Evolutionary conservation across 2,888 invertebrate species (phyloP).

Genomic region (Cantharis nigra): DNA sequence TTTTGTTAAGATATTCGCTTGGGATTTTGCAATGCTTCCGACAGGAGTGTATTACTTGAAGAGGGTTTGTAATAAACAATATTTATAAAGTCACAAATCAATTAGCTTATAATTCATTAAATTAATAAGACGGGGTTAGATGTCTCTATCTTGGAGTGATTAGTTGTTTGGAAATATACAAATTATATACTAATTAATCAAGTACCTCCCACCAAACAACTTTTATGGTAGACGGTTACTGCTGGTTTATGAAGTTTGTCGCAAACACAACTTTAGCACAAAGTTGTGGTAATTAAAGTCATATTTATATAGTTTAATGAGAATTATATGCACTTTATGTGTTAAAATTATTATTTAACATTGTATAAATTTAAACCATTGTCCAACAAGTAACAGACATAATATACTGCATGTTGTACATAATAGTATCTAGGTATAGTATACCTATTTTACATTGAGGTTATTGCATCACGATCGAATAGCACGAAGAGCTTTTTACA

Average conservation of each 20-base stretch:
- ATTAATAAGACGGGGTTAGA: neutral
- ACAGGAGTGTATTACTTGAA: neutral
- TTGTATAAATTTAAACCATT: slow-evolving; percentile 36
- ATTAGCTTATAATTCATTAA: neutral
- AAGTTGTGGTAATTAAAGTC: neutral
- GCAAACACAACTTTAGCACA: neutral
- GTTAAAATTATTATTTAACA: slow-evolving; percentile 17
- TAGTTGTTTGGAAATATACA: neutral
- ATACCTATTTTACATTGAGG: slow-evolving; percentile 33
- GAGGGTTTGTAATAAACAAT: neutral
- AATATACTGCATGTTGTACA: neutral
- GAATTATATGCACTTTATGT: slow-evolving; percentile 22
- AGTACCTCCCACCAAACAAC: neutral
- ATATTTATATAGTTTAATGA: slow-evolving; percentile 3
- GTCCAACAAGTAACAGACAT: slow-evolving; percentile 30
- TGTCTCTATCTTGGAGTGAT: neutral
- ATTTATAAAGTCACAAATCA: neutral
- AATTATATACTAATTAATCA: neutral
- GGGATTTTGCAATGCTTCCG: neutral
- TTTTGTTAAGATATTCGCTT: slow-evolving; percentile 29
- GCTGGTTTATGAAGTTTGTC: neutral
- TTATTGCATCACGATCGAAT: slow-evolving; percentile 33
- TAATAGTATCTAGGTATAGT: neutral
- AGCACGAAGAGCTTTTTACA: slow-evolving; percentile 37
- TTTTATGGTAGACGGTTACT: neutral